phyloP scores from a whole-genome alignment of 2,113 vertebrate species.

The Bos taurus region DNA sequence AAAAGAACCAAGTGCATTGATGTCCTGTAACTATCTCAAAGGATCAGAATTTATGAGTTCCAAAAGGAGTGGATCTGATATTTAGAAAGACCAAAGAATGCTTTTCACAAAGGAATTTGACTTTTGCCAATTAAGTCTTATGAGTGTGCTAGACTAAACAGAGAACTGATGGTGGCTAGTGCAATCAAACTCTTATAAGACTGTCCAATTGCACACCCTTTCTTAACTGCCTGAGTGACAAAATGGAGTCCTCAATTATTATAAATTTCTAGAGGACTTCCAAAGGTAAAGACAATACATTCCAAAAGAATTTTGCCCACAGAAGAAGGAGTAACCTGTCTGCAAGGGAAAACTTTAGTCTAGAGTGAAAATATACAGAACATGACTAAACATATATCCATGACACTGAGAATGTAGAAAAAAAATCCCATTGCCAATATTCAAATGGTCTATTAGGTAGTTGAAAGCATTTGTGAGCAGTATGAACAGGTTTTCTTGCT shows the following conservation, averaged over 20 bases:
- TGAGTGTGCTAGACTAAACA: background rate
- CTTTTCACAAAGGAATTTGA: background rate
- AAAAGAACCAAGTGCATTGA: background rate
- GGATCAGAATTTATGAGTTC: background rate
- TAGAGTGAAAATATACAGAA: background rate
- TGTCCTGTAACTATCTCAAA: background rate
- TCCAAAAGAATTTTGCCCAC: background rate
- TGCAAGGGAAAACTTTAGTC: background rate
- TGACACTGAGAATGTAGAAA: background rate
- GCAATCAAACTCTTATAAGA: background rate
- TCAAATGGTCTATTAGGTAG: background rate
- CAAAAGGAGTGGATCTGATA: background rate
- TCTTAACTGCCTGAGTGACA: background rate
- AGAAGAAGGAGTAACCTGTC: background rate
- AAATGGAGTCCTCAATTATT: background rate
- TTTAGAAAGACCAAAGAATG: background rate
- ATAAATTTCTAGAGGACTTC: background rate
- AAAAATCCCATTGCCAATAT: background rate
- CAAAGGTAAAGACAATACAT: background rate
- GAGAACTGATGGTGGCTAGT: background rate
- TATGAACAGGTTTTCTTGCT: background rate
- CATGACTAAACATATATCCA: background rate
- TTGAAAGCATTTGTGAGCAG: background rate
- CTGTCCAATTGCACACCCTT: background rate
- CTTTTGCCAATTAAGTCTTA: background rate